phyloP scores from a whole-genome alignment of 2,888 invertebrate genomes.

The Metacarcinus magister region DNA sequence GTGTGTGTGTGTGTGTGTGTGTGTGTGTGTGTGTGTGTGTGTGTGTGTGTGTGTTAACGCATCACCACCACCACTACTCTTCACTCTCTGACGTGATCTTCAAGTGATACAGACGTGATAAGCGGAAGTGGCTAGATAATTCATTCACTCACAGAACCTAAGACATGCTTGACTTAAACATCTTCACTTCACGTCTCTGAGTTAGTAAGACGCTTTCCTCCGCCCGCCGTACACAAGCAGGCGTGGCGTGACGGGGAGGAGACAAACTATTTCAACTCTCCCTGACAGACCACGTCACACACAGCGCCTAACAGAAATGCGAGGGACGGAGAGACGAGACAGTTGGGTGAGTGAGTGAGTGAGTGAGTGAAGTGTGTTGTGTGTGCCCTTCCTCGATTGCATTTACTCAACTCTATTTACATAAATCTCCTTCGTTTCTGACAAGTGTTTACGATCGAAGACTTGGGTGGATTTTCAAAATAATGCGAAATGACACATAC shows the following conservation, averaged over 20 bases:
- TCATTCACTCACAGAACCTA: too few species aligned
- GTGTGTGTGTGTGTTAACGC: neutral
- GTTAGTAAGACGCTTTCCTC: too few species aligned
- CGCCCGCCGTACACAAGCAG: neutral
- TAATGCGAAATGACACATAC: neutral
- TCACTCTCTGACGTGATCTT: neutral
- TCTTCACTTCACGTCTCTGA: neutral
- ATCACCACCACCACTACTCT: neutral
- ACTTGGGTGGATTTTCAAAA: neutral
- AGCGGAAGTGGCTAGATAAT: neutral
- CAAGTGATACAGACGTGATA: neutral
- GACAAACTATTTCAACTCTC: neutral
- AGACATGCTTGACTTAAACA: too few species aligned
- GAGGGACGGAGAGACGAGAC: neutral
- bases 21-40: too few species aligned
- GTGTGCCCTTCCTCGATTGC: neutral
- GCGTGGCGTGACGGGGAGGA: slow-evolving; percentile 8
- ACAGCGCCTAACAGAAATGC: neutral
- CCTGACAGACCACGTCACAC: slow-evolving; percentile 18
- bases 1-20: too few species aligned
- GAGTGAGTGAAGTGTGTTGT: neutral
- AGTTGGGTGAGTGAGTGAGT: neutral
- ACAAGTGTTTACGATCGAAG: neutral
- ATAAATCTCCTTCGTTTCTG: neutral
- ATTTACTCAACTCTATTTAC: neutral